Conservation (phyloP, 2,888 invertebrate genomes). For the Calephelis perditalis region DNA sequence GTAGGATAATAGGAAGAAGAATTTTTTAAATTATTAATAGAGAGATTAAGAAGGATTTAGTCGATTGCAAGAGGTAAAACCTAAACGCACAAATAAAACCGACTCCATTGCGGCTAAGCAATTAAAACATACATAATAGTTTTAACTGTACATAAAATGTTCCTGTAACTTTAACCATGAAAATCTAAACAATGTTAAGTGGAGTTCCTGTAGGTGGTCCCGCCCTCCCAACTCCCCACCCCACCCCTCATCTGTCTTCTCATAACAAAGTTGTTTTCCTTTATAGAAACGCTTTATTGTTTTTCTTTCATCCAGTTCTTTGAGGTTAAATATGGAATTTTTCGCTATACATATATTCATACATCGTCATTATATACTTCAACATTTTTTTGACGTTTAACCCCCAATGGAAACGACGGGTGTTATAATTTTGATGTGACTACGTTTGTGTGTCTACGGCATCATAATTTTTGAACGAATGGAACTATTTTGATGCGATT, state of each 20-base stretch:
- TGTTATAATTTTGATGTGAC: too few relatives aligned
- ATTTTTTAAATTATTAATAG: too few relatives aligned
- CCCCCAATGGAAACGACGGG: too few relatives aligned
- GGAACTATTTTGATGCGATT: too few relatives aligned
- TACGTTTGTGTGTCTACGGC: too few relatives aligned
- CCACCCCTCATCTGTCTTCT: constrained; percentile 43
- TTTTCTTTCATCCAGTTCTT: constrained; percentile 65
- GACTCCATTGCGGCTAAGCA: too few relatives aligned
- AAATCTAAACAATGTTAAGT: constrained; percentile 9
- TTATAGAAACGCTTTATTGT: constrained; percentile 72
- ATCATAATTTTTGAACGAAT: too few relatives aligned
- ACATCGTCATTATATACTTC: not conserved
- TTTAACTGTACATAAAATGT: not conserved
- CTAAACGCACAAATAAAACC: too few relatives aligned
- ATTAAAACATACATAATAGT: not conserved
- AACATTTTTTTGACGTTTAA: too few relatives aligned
- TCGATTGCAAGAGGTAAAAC: too few relatives aligned
- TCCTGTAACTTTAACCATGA: not conserved
- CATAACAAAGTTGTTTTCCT: constrained; percentile 64
- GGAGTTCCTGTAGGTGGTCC: constrained; percentile 26
- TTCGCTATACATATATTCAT: not conserved
- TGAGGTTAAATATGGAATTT: constrained; percentile 32
- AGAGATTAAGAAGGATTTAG: too few relatives aligned
- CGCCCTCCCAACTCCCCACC: constrained; percentile 36
- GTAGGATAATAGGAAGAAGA: too few relatives aligned